These are phyloP conservation scores for Cyclargus thomasi DNA, from an alignment of 1,140 invertebrate genomes.

Conservation along the genomic window DNA sequence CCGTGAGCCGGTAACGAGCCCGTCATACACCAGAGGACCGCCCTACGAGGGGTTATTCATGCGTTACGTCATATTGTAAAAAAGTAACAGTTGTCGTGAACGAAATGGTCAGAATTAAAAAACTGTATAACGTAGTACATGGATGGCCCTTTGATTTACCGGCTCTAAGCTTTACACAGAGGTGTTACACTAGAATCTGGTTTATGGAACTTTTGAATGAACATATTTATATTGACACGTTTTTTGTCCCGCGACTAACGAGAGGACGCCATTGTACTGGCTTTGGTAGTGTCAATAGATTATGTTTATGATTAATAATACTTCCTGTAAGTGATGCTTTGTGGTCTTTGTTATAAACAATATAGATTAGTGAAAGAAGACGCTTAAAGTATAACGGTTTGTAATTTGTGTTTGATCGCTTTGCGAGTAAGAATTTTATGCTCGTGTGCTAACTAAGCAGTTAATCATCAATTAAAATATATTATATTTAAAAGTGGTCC, in stretches of 20 bases:
- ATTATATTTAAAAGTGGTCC: too few species aligned
- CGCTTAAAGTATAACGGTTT: neutral
- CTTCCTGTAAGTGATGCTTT: slow-evolving; percentile 27
- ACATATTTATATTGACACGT: slow-evolving; percentile 63
- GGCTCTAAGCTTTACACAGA: slow-evolving; percentile 23
- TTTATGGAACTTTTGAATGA: slow-evolving; percentile 42
- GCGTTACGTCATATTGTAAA: too few species aligned
- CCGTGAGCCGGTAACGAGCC: slow-evolving; percentile 28
- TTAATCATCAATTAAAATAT: too few species aligned
- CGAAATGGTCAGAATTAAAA: too few species aligned
- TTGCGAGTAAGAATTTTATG: neutral
- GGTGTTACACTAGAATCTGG: slow-evolving; percentile 37
- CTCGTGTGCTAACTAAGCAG: too few species aligned
- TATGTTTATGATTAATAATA: slow-evolving; percentile 53
- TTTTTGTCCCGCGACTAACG: slow-evolving; percentile 64
- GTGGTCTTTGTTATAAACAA: slow-evolving; percentile 1
- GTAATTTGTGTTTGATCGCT: neutral
- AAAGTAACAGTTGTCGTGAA: too few species aligned
- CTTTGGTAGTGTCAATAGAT: slow-evolving; percentile 66
- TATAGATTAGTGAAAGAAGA: slow-evolving; percentile 11
- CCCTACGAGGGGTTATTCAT: too few species aligned
- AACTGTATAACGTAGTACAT: slow-evolving; percentile 20
- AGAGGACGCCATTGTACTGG: slow-evolving; percentile 56
- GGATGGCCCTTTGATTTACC: slow-evolving; percentile 25
- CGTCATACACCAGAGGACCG: slow-evolving; percentile 12